Conservation (phyloP, 2,113 vertebrate genomes). For the Amazona vittata region DNA sequence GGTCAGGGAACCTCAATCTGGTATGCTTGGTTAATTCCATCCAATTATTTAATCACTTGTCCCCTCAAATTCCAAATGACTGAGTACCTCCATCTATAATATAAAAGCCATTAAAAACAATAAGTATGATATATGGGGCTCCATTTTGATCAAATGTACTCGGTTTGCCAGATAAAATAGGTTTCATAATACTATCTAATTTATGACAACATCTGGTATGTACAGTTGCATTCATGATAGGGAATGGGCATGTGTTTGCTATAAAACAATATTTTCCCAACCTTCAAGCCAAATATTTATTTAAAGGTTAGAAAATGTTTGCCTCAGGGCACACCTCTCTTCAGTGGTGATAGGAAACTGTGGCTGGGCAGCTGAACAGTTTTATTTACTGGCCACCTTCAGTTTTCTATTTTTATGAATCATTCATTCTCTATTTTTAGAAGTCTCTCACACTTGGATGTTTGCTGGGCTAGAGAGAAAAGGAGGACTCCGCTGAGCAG, state of each 20-base stretch:
- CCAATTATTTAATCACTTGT: neutral
- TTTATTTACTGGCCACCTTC: constrained; percentile 18
- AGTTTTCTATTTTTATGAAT: constrained; percentile 45
- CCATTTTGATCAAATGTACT: neutral
- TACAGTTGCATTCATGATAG: neutral
- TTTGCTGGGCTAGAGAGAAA: neutral
- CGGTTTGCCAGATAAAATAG: neutral
- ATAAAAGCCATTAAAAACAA: neutral
- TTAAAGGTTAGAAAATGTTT: constrained; percentile 25
- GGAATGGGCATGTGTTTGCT: neutral
- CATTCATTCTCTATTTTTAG: constrained; percentile 19
- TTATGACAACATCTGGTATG: neutral
- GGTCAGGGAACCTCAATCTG: neutral
- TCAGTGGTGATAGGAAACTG: neutral
- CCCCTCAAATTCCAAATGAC: neutral
- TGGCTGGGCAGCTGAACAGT: neutral
- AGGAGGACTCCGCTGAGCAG: neutral
- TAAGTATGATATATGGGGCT: neutral
- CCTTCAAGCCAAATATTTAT: constrained; percentile 34
- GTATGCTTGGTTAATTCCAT: neutral
- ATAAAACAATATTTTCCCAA: neutral
- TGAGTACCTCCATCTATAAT: neutral
- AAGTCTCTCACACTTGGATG: neutral
- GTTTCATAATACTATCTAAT: neutral
- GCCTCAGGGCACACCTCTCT: neutral